Evolutionary conservation across 1,140 invertebrate species (phyloP), one percentile per base, ranked within the genome.

Genomic region (Listronotus bonariensis): DNA sequence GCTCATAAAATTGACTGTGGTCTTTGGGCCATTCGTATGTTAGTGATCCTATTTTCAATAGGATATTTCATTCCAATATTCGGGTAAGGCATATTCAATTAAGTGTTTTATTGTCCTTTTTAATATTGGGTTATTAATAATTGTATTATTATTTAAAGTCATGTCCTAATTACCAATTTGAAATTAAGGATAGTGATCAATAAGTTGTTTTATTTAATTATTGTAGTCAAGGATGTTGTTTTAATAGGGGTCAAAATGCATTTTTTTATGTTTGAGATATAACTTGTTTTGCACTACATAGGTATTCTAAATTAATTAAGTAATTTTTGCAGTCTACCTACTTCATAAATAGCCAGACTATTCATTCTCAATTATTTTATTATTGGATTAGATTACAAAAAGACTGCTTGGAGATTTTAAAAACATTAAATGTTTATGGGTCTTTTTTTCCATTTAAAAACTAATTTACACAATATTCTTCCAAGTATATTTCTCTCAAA

Each of bases 11-110:
- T 96, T 58, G 90, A 93, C 75, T 87, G 90, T 42, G 88, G 88
- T 7, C 79, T 96, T 10, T 96, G 93, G 92, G 81, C 87, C 11
- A 92, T 92, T 14, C 80, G 95, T 72, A 73, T 95, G 14, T 83
- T 93, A 31, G 92, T 91, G 1, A 86, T 97, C 15, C 68, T 94
- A 11, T 96, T 92, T 77, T 89, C 91, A 7, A 78, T 93, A 71
- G 86, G 86, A 73, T 97, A 96, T 81, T 82, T 97, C 36, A 77
- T 97, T 69, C 94, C 94, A 60, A 81, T 96, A 69, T 92, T 96
- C 81, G 91, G 91, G 93, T 96, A 83, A 86, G 85, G 74, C 11
- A 14, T 46, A n/a, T 17, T 17, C 9, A 40, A 11, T 36, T 52
- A 31, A 41, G 11, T 40, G 17, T 14, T 3, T 26, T 3, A 26